Evolutionary conservation across 2,113 vertebrate genomes (phyloP).

Genomic region (Oreocharis arfaki): DNA sequence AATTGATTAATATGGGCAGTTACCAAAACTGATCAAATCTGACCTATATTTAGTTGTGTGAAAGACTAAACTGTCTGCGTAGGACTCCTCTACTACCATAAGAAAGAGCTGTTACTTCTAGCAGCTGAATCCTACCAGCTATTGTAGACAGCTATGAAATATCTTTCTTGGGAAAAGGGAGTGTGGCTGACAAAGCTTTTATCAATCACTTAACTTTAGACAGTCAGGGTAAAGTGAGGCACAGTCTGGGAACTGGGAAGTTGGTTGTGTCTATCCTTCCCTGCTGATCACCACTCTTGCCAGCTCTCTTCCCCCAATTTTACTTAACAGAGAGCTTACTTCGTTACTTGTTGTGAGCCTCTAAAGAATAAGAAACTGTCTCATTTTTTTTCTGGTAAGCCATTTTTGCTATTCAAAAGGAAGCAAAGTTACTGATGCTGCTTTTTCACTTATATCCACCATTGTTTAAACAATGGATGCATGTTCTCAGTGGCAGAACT

Average conservation of each 20-base stretch:
- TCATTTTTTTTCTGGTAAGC: neutral
- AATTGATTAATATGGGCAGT: neutral
- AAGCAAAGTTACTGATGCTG: neutral
- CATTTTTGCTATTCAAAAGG: neutral
- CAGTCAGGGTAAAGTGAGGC: neutral
- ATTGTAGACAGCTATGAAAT: neutral
- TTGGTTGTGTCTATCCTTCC: neutral
- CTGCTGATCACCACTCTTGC: neutral
- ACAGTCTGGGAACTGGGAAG: neutral
- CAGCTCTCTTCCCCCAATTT: neutral
- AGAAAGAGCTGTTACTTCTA: neutral
- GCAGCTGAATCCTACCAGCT: neutral
- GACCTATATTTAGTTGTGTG: neutral
- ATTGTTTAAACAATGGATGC: neutral
- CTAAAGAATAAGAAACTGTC: neutral
- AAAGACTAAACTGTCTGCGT: neutral
- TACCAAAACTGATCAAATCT: neutral
- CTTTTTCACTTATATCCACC: neutral
- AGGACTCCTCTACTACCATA: neutral
- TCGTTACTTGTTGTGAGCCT: neutral
- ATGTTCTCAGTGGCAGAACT: neutral
- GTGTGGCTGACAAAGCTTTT: neutral
- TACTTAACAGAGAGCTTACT: neutral
- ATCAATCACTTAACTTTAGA: neutral
- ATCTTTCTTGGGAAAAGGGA: neutral